Evolutionary conservation across 1,140 invertebrate genomes (phyloP).

Genomic region (Hyposmocoma kahamanoa): DNA sequence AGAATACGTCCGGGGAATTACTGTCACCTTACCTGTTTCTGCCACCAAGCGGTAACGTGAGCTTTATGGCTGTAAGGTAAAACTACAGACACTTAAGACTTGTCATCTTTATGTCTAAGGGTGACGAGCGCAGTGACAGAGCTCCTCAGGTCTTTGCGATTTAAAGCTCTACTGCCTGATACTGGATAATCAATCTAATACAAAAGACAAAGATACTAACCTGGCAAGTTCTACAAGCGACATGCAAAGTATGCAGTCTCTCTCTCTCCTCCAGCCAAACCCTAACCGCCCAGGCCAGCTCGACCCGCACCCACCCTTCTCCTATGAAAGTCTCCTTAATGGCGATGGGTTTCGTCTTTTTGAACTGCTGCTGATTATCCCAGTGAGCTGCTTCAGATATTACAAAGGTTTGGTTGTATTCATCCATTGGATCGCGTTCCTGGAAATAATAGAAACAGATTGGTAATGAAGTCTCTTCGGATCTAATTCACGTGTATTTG

Average conservation of each 20-base stretch:
- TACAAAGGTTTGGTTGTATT: slow-evolving; percentile 82
- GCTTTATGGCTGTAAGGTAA: no score
- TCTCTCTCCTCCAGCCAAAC: slow-evolving; percentile 82
- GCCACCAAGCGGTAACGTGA: no score
- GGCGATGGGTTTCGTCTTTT: slow-evolving; percentile 82
- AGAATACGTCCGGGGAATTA: no score
- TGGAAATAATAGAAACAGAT: slow-evolving; percentile 25
- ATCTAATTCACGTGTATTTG: no score
- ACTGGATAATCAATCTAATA: no score
- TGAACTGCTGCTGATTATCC: slow-evolving; percentile 80
- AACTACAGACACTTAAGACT: no score
- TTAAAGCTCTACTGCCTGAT: no score
- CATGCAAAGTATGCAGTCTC: slow-evolving; percentile 80
- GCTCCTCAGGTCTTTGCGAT: no score
- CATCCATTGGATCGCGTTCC: slow-evolving; percentile 56
- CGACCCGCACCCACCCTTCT: slow-evolving; percentile 87
- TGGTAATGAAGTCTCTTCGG: no score
- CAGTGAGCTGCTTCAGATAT: slow-evolving; percentile 86
- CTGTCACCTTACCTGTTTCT: no score
- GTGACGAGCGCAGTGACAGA: no score
- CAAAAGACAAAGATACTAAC: slow-evolving; percentile 36
- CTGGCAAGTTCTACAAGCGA: slow-evolving; percentile 85
- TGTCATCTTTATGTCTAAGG: no score
- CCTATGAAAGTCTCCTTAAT: slow-evolving; percentile 81
- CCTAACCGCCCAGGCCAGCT: slow-evolving; percentile 81